Evolutionary conservation across 2,113 vertebrate genomes (phyloP).

Genomic region (Chloroceryle aenea): DNA sequence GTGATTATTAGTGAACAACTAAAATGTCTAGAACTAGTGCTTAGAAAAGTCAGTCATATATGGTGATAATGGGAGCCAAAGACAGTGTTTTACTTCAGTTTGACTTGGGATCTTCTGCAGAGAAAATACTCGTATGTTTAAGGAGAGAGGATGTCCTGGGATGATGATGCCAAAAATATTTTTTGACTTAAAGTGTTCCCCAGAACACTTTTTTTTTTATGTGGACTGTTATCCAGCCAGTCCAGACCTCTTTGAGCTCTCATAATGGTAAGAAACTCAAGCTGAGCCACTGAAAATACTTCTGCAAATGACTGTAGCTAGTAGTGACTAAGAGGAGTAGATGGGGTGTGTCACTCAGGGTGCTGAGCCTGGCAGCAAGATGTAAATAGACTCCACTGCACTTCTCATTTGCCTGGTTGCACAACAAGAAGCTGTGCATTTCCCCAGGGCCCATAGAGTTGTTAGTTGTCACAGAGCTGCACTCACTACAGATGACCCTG

Average conservation of each 20-base stretch:
- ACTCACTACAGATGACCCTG: not conserved
- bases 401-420: not conserved
- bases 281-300: not conserved
- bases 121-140: fast-evolving
- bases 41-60: not conserved
- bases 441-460: not conserved
- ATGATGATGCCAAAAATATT: not conserved
- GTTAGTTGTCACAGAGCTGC: not conserved
- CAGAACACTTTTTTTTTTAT: not conserved
- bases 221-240: not conserved
- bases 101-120: not conserved
- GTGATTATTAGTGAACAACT: not conserved
- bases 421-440: not conserved
- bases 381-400: not conserved
- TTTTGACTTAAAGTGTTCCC: not conserved
- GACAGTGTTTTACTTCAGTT: not conserved
- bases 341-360: not conserved
- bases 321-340: not conserved
- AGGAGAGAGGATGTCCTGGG: not conserved
- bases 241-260: not conserved
- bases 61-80: not conserved
- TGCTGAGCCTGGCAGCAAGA: not conserved
- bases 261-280: not conserved
- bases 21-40: not conserved
- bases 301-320: not conserved